These are phyloP conservation scores for Thymallus thymallus DNA, from an alignment of 2,113 vertebrate genomes.

Conservation along the genomic window DNA sequence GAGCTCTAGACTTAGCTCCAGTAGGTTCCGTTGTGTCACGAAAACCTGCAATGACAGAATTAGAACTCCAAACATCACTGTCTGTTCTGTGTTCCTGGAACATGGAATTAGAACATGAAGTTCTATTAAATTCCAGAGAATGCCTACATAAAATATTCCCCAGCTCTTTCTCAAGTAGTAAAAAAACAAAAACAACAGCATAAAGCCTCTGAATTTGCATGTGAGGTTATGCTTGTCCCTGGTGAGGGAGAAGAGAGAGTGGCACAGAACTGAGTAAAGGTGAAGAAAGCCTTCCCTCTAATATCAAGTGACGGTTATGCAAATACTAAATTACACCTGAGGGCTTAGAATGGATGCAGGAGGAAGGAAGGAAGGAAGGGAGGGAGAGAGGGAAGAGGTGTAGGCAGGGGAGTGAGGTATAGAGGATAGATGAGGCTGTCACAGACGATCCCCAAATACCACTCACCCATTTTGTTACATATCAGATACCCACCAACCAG, in stretches of 20 bases:
- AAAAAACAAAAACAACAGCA: neutral
- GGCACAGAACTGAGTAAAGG: slow-evolving; percentile 17
- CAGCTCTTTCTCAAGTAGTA: neutral
- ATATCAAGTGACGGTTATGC: slow-evolving; percentile 53
- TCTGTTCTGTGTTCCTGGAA: neutral
- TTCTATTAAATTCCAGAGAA: neutral
- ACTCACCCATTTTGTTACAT: neutral
- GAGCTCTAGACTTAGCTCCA: neutral
- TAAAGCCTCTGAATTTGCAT: slow-evolving; percentile 10
- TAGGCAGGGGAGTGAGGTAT: neutral
- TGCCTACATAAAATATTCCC: slow-evolving; percentile 23
- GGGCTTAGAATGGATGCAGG: neutral
- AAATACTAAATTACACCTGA: slow-evolving; percentile 39
- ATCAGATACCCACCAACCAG: neutral
- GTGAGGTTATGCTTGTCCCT: neutral
- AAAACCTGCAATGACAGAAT: neutral
- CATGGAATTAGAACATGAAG: neutral
- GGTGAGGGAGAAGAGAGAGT: neutral
- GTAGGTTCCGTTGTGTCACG: neutral
- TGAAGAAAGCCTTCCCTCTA: slow-evolving; percentile 32
- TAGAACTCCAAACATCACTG: neutral
- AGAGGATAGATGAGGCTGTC: neutral
- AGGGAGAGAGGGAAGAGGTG: neutral
- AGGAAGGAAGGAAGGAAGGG: neutral
- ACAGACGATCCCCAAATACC: neutral